Evolutionary conservation across 2,797 vertebrate species (phyloP).

Genomic region (Anabacerthia variegaticeps): DNA sequence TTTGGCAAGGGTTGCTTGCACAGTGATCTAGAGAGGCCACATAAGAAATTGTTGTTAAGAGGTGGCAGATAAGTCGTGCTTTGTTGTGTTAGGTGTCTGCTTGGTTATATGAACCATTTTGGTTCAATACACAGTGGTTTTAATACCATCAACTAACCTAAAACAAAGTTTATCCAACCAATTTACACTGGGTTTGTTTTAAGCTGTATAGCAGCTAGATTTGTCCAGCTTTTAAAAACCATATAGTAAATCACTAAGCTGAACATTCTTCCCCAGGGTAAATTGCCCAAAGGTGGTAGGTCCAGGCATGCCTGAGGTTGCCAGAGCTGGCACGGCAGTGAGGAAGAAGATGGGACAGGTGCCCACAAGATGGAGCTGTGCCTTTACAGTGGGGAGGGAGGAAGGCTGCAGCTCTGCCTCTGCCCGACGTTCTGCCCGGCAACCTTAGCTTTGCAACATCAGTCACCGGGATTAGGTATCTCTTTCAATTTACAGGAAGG

Average conservation of each 20-base stretch:
- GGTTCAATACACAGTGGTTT: not conserved
- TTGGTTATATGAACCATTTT: not conserved
- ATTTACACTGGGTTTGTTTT: not conserved
- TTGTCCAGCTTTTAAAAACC: not conserved
- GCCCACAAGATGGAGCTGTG: slow-evolving; percentile 69
- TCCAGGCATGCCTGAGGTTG: rapidly evolving
- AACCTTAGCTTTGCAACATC: rapidly evolving
- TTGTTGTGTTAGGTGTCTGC: not conserved
- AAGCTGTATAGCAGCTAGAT: not conserved
- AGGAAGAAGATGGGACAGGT: not conserved
- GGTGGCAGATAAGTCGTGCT: not conserved
- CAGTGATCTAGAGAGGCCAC: slow-evolving; percentile 71
- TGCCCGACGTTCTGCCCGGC: not conserved
- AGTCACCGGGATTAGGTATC: rapidly evolving
- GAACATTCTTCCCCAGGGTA: not conserved
- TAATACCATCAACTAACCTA: not conserved
- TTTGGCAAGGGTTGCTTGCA: slow-evolving; percentile 80
- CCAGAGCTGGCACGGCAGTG: not conserved
- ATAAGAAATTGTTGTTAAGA: not conserved
- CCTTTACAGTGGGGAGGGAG: not conserved
- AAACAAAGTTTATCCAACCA: not conserved
- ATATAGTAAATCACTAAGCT: not conserved
- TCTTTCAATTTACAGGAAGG: not conserved
- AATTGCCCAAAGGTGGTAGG: not conserved
- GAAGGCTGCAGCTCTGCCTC: not conserved